Percentiles rank a stretch among this genome's conserved stretches.
These are phyloP conservation scores for Anticlea derivata DNA, from an alignment of 2,888 invertebrate genomes.

Conservation along the genomic window DNA sequence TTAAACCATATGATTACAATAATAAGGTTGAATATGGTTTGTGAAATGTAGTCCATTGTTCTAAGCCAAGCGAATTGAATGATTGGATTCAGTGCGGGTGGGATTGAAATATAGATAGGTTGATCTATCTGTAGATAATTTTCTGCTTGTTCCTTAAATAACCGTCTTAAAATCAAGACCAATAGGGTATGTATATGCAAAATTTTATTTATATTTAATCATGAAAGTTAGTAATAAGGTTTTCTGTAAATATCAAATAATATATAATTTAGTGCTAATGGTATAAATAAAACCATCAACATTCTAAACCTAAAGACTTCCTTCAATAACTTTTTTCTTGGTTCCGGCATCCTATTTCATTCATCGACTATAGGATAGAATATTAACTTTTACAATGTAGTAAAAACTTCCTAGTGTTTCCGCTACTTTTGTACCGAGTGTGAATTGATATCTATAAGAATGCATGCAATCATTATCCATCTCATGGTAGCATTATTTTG, in stretches of 20 bases:
- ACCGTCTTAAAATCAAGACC: constrained; percentile 25
- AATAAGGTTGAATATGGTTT: constrained; percentile 18
- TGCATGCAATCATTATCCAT: constrained; percentile 16
- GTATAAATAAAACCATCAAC: constrained; percentile 34
- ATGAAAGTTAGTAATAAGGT: constrained; percentile 28
- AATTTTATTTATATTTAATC: constrained; percentile 27
- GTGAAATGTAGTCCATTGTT: constrained; percentile 13
- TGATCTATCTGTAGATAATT: constrained; percentile 23
- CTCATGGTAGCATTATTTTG: constrained; percentile 6
- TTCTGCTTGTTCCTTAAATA: constrained; percentile 36
- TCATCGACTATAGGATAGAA: constrained; percentile 16
- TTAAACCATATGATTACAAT: background rate
- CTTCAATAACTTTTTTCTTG: constrained; percentile 27
- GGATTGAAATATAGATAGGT: constrained; percentile 27
- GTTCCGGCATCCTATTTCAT: constrained; percentile 18
- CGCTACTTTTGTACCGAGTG: constrained; percentile 31
- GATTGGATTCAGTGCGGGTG: constrained; percentile 31
- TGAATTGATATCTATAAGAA: constrained; percentile 19
- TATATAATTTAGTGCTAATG: constrained; percentile 37
- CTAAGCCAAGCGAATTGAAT: constrained; percentile 23
- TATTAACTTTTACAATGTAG: constrained; percentile 25
- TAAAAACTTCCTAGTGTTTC: constrained; percentile 31
- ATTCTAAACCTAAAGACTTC: constrained; percentile 33
- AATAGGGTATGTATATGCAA: constrained; percentile 24
- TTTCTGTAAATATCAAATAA: constrained; percentile 38